These are phyloP conservation scores for Meloidogyne exigua DNA, from an alignment of 1,140 invertebrate species.

Conservation along the genomic window DNA sequence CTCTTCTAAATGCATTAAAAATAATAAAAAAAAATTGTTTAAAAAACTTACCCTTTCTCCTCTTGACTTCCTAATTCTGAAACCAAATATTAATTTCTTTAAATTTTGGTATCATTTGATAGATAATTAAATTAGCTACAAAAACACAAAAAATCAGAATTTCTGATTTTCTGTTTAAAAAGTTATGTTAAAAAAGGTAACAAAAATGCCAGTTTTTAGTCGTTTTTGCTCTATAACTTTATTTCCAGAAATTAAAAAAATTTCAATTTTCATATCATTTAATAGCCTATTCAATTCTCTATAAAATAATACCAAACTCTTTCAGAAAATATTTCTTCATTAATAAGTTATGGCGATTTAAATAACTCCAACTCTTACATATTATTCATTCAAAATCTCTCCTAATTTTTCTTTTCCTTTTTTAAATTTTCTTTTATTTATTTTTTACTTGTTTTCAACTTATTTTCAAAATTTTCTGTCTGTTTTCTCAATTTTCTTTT, in stretches of 20 bases:
- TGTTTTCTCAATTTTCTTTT: conserved; percentile 4
- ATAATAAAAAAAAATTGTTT: too few species aligned
- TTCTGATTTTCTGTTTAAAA: too few species aligned
- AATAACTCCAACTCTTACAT: not conserved
- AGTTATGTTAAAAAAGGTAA: too few species aligned
- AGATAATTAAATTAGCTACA: too few species aligned
- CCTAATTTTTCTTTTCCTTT: not conserved
- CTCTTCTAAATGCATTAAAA: not conserved
- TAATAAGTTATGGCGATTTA: too few species aligned
- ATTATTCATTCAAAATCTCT: not conserved
- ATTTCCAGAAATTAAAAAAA: not conserved
- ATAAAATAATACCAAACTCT: not conserved
- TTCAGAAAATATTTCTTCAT: not conserved
- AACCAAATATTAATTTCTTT: too few species aligned
- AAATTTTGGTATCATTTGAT: too few species aligned
- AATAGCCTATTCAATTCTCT: not conserved
- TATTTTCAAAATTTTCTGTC: not conserved
- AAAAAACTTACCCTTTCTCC: too few species aligned
- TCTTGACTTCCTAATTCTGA: too few species aligned
- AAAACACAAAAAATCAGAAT: too few species aligned
- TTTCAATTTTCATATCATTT: not conserved
- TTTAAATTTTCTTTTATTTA: not conserved
- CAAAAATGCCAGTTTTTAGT: too few species aligned
- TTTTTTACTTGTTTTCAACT: not conserved
- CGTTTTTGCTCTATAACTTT: too few species aligned